Percentiles rank a stretch among this genome's conserved stretches.
Evolutionary conservation across 2,888 invertebrate species (phyloP).

Genomic region (Agriopis leucophaearia): DNA sequence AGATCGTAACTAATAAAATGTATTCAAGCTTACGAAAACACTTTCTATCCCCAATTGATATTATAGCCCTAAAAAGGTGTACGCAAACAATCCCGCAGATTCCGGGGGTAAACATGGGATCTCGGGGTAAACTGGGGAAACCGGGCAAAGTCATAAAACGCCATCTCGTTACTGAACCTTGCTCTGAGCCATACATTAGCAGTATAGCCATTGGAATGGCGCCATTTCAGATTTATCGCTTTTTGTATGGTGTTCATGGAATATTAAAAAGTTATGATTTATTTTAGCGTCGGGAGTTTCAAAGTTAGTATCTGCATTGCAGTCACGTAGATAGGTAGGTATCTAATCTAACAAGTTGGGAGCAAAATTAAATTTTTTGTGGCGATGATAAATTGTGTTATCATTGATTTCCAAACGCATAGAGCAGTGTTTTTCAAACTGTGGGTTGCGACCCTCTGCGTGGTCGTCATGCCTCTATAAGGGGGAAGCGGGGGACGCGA

Average conservation of each 20-base stretch:
- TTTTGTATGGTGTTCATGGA: conserved; percentile 27
- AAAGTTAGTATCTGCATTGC: conserved; percentile 15
- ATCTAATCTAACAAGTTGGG: conserved; percentile 22
- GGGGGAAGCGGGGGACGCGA: too few relatives aligned
- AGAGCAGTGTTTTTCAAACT: too few relatives aligned
- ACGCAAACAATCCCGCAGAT: conserved; percentile 11
- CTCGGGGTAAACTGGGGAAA: conserved; percentile 11
- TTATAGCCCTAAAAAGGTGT: conserved; percentile 14
- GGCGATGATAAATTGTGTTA: not conserved
- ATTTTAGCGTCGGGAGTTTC: conserved; percentile 12
- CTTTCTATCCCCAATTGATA: conserved; percentile 17
- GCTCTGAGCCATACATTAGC: conserved; percentile 15
- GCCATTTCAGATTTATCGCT: conserved; percentile 23
- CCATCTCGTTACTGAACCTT: conserved; percentile 30
- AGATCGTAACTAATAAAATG: not conserved
- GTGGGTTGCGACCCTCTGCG: too few relatives aligned
- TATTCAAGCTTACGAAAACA: conserved; percentile 4
- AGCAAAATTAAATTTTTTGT: conserved; percentile 7
- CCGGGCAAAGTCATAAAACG: conserved; percentile 35
- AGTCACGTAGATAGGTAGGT: conserved; percentile 10
- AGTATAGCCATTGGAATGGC: conserved; percentile 17
- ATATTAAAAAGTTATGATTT: conserved; percentile 36
- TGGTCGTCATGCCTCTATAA: too few relatives aligned
- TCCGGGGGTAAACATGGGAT: conserved; percentile 10
- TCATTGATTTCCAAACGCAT: too few relatives aligned